Percentiles rank a stretch among this genome's conserved stretches.
Evolutionary conservation across 2,113 vertebrate genomes (phyloP).

Genomic region (Gopherus flavomarginatus): DNA sequence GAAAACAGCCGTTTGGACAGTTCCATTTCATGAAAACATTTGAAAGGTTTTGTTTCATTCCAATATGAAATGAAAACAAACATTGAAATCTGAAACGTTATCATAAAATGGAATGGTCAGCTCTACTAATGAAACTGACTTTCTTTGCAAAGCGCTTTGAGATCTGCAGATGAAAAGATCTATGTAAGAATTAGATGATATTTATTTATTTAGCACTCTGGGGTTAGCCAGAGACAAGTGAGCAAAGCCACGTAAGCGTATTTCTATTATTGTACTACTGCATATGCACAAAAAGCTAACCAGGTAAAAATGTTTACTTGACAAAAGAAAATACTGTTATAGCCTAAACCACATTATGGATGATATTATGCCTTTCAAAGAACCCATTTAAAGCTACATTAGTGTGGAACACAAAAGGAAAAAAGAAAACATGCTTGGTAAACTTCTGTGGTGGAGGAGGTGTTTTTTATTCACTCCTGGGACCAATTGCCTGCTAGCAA

Average conservation of each 20-base stretch:
- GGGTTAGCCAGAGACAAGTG: background rate
- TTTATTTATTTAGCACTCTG: background rate
- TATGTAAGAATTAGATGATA: background rate
- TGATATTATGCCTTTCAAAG: slow-evolving; percentile 10
- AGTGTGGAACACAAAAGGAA: background rate
- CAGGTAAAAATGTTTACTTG: slow-evolving; percentile 11
- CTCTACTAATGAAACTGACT: background rate
- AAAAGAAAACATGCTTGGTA: background rate
- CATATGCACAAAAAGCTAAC: rapidly evolving
- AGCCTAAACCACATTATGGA: background rate
- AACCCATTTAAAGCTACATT: background rate
- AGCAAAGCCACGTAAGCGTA: background rate
- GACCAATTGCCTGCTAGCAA: rapidly evolving
- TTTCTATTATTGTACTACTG: background rate
- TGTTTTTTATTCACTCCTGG: background rate
- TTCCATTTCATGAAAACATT: background rate
- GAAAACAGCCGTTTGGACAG: background rate
- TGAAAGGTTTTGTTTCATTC: background rate
- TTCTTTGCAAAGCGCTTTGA: background rate
- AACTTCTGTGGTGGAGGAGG: background rate
- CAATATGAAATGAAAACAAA: background rate
- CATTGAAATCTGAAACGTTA: background rate
- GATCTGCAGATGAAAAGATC: background rate
- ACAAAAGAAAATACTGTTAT: background rate
- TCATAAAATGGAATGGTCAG: background rate